phyloP scores from a whole-genome alignment of 2,888 invertebrate species.

The Lobophora halterata region DNA sequence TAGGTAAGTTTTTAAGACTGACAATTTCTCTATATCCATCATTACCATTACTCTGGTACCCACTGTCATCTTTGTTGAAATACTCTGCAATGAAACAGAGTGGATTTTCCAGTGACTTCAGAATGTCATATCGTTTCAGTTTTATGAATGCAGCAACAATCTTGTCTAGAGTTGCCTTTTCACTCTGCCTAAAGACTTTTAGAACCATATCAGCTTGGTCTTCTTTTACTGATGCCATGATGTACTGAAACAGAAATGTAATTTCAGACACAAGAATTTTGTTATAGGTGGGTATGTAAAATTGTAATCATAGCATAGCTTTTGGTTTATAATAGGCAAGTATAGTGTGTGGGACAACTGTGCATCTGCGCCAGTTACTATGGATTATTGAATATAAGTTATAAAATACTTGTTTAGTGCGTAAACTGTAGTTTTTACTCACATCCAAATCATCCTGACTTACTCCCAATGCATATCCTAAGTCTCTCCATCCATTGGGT shows the following conservation, averaged over 20 bases:
- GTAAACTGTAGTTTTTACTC: slow-evolving; percentile 44
- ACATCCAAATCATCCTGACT: slow-evolving; percentile 66
- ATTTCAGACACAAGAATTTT: too few species aligned
- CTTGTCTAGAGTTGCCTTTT: slow-evolving; percentile 77
- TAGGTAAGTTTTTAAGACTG: slow-evolving; percentile 56
- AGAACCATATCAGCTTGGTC: slow-evolving; percentile 78
- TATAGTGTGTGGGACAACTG: too few species aligned
- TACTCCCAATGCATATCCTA: slow-evolving; percentile 61
- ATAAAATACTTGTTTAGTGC: too few species aligned
- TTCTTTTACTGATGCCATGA: slow-evolving; percentile 74
- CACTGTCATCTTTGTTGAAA: slow-evolving; percentile 69
- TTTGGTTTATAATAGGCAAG: too few species aligned
- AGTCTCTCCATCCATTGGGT: slow-evolving; percentile 63
- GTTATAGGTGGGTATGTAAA: too few species aligned
- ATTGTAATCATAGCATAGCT: too few species aligned
- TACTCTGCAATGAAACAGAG: slow-evolving; percentile 58
- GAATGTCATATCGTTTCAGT: slow-evolving; percentile 74
- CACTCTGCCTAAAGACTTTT: slow-evolving; percentile 74
- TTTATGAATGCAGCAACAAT: slow-evolving; percentile 70
- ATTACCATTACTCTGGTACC: slow-evolving; percentile 64
- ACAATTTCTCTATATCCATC: slow-evolving; percentile 60
- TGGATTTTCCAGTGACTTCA: slow-evolving; percentile 70
- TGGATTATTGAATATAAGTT: too few species aligned
- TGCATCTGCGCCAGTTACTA: too few species aligned
- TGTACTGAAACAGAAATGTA: slow-evolving; percentile 62